Evolutionary conservation across 2,797 vertebrate species (phyloP).

Genomic region (Moxostoma hubbsi): DNA sequence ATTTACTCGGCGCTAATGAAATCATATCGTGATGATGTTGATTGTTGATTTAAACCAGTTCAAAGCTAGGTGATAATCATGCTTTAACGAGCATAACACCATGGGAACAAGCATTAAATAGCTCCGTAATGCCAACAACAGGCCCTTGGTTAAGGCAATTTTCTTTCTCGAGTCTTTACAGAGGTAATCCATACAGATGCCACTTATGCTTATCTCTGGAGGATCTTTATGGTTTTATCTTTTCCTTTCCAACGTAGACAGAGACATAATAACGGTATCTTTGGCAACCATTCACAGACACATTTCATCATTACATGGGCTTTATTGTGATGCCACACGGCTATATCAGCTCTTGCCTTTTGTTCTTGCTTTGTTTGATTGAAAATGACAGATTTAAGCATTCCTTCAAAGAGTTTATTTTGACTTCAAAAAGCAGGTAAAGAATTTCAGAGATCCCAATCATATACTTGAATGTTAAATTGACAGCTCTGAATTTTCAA

Average conservation of each 20-base stretch:
- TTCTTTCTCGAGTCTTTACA: constrained; percentile 45
- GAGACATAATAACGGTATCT: constrained; percentile 34
- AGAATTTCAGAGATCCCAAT: constrained; percentile 26
- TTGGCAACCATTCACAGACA: constrained; percentile 31
- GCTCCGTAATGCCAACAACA: constrained; percentile 53
- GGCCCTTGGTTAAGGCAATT: constrained; percentile 33
- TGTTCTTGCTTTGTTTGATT: constrained; percentile 28
- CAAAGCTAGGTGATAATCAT: constrained; percentile 55
- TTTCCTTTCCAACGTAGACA: constrained; percentile 35
- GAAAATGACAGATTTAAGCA: constrained; percentile 35
- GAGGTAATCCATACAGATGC: constrained; percentile 51
- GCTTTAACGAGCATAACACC: constrained; percentile 50
- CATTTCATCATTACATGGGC: constrained; percentile 40
- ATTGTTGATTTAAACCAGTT: constrained; percentile 52
- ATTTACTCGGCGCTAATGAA: constrained; percentile 45
- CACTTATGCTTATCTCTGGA: constrained; percentile 50
- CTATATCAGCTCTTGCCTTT: constrained; percentile 19
- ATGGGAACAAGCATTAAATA: constrained; percentile 54
- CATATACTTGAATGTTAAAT: constrained; percentile 19
- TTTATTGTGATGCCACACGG: constrained; percentile 18
- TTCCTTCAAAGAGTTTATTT: constrained; percentile 32
- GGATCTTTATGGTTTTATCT: constrained; percentile 47
- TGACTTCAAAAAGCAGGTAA: constrained; percentile 24
- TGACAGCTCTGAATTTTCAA: constrained; percentile 19
- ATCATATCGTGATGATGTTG: constrained; percentile 41